These are phyloP conservation scores for Carassius carassius DNA, from an alignment of 2,113 vertebrate species.

Conservation along the genomic window DNA sequence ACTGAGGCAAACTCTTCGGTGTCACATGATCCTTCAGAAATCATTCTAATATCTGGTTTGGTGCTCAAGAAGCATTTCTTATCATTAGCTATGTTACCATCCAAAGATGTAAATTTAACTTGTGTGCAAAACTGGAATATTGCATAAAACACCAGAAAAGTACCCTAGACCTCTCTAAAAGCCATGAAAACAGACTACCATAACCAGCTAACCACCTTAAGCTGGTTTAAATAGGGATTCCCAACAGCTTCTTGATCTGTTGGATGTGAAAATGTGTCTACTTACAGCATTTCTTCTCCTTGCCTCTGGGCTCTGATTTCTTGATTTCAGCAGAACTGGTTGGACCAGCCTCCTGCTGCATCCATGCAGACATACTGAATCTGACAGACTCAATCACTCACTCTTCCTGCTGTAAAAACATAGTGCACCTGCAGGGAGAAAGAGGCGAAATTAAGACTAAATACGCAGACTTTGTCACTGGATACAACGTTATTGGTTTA, in stretches of 20 bases:
- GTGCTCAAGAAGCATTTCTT: not conserved
- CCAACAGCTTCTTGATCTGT: not conserved
- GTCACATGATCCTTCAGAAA: not conserved
- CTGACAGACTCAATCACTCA: conserved; percentile 45
- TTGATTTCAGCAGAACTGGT: conserved; percentile 66
- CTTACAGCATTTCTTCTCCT: conserved; percentile 81
- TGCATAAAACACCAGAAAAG: not conserved
- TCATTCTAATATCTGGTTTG: not conserved
- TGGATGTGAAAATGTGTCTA: conserved; percentile 20
- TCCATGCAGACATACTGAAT: conserved; percentile 54
- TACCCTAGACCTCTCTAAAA: not conserved
- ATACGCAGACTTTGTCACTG: not conserved
- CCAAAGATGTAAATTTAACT: too few relatives aligned
- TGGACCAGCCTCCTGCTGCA: conserved; percentile 56
- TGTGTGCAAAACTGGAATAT: too few relatives aligned
- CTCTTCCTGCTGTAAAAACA: conserved; percentile 34
- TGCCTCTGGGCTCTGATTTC: conserved; percentile 69
- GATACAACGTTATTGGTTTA: not conserved
- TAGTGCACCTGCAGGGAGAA: conserved; percentile 26
- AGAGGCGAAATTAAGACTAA: not conserved
- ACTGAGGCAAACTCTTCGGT: not conserved
- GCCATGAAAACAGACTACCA: not conserved
- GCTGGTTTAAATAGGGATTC: not conserved
- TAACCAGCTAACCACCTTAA: not conserved
- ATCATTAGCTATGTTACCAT: not conserved